phyloP scores from a whole-genome alignment of 1,140 invertebrate species.

The Megalopta genalis region DNA sequence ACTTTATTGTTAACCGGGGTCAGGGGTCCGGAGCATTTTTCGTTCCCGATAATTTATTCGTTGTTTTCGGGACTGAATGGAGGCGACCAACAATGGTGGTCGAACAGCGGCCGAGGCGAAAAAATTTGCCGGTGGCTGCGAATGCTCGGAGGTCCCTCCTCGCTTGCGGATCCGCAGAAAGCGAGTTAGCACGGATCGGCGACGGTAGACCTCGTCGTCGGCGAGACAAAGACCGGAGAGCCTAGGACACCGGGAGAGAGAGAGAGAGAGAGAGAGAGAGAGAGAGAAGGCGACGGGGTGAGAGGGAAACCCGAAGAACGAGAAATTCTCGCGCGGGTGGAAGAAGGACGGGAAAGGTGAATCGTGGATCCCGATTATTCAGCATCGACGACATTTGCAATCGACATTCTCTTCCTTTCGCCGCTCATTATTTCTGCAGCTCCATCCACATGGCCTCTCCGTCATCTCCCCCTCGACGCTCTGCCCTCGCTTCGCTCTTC shows the following conservation, averaged over 20 bases:
- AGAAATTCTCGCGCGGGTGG: constrained; percentile 37
- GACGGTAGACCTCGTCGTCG: constrained; percentile 5
- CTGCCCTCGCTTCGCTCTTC: too few species aligned
- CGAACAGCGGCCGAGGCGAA: too few species aligned
- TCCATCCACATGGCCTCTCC: constrained; percentile 51
- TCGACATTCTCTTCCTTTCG: constrained; percentile 69
- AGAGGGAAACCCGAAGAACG: constrained; percentile 19
- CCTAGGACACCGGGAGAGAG: background rate
- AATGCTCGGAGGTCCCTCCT: too few species aligned
- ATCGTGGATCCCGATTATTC: constrained; percentile 68
- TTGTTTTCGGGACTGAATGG: too few species aligned
- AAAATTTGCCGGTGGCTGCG: too few species aligned
- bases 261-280: background rate
- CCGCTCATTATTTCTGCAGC: constrained; percentile 67
- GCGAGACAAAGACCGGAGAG: background rate
- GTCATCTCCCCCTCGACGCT: background rate
- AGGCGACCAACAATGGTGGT: too few species aligned
- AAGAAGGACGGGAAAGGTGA: constrained; percentile 42
- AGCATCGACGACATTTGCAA: constrained; percentile 69
- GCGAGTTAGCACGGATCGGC: too few species aligned
- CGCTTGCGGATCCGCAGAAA: too few species aligned
- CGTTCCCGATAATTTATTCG: too few species aligned
- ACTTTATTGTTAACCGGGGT: too few species aligned
- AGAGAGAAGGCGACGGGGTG: too few species aligned
- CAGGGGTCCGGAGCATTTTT: too few species aligned